Base-by-base conservation (phyloP, 2,113 vertebrate genomes). In the Etheostoma spectabile region DNA sequence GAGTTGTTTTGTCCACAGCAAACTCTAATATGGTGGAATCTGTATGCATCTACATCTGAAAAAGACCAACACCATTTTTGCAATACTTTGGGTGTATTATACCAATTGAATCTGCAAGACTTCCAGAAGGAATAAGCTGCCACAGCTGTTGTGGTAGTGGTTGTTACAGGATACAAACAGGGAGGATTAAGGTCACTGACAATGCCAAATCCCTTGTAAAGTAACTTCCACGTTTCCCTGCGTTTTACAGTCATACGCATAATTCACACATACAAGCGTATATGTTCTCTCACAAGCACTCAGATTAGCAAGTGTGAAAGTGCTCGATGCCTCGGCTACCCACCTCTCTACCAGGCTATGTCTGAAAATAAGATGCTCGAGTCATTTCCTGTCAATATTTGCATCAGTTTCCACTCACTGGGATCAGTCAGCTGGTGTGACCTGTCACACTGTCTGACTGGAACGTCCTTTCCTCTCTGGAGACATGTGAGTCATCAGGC, bases 311-410 rank as follows among this genome's bases (percentile, higher is more conserved):
- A 35, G 59, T 77, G 57, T 65, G 79, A 83, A 62, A 67, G 81
- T 45, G 77, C 69, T 18, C 8, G 80, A 61, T 55, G 51, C 60
- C 55, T 42, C 7, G 2, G 68, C 62, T 42, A 0, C 62, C 68
- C 79, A 75, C 84, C 80, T 72, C 30, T 75, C 46, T 16, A 61
- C 73, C 46, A 67, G 57, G 71, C 78, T 53, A 4, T 65, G 61
- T 86, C 73, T 66, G 62, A 80, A 82, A 82, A 86, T 74, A 57
- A 89, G 63, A 84, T 22, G 66, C 60, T 85, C 46, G 67, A 77
- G 79, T 89, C 75, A 55, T 86, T 87, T 88, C 79, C 84, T 91
- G 86, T 84, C 80, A 80, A 72, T 77, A 79, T 52, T 88, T 88
- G 79, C 74, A 86, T 82, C 85, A 66, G 73, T 67, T 82, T 84